Evolutionary conservation across 2,797 vertebrate genomes (phyloP), one percentile per base, ranked within the genome.

Genomic region (Otolemur crassicaudatus): DNA sequence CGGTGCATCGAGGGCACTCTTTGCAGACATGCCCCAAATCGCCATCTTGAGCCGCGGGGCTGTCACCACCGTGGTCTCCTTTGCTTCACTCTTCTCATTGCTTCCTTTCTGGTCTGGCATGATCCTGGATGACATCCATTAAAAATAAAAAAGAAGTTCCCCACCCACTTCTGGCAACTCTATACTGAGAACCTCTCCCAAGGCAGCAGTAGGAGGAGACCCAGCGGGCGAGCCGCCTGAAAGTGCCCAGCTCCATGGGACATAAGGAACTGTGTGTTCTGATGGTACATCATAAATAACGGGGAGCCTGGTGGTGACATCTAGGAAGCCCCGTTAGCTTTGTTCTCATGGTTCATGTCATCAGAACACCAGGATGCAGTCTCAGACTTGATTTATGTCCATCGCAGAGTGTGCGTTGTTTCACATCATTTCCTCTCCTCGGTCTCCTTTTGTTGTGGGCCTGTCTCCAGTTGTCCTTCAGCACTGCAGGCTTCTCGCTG

Each of bases 251-350:
- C 40, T 22, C 83, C 10, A 10, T 63, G 1, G 4, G 31, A 25
- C 34, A 2, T 43, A 9, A 37, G 67, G 69, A 46, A 46, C 27
- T 19, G 4, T 3, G 5, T 2, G 73, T 60, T 82, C 88, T 23
- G 82, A 16, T 0, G 0, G 31, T 22, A 12, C 23, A 0, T 40
- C 11, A 89, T 72, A 81, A 94, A 81, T 87, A 87, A 76, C 46
- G 23, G 90, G 94, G 46, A 75, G 94, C 70, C 43, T 4, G 65
- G 69, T 4, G 81, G n/a, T 88, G 96, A 94, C 91, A 87, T 93
- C 69, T 76, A 29, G 83, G 83, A 67, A 60, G 87, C 61, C 73
- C 87, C 77, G 63, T 83, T 22, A 5, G 91, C 93, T 87, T 83
- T 70, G 79, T 84, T 61, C 94, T 65, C 31, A 20, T 22, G 67